A percentile compares a stretch with the other conserved stretches of the same genome.
Conservation (phyloP, 1,140 invertebrate species). For the Mya arenaria region DNA sequence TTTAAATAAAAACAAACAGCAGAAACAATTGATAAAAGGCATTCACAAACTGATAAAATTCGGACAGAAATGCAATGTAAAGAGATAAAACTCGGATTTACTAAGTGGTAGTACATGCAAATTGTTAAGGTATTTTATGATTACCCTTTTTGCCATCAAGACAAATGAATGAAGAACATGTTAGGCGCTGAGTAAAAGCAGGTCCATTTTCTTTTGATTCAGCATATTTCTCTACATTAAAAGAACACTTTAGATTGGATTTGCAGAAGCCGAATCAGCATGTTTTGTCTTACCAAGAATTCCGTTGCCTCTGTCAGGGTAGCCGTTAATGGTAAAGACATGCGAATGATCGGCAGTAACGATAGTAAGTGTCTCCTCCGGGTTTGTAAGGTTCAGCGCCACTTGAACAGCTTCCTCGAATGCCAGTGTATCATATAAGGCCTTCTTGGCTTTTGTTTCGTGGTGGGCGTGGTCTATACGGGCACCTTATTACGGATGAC, state of each 20-base stretch:
- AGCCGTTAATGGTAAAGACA: conserved; percentile 75
- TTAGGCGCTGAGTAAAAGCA: no score
- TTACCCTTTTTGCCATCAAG: no score
- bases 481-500: conserved; percentile 76
- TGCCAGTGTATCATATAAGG: conserved; percentile 89
- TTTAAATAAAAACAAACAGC: neutral
- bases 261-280: no score
- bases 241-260: no score
- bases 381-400: conserved; percentile 84
- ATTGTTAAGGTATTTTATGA: no score
- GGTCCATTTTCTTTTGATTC: no score
- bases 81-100: no score
- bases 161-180: no score
- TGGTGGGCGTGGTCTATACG: conserved; percentile 94
- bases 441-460: conserved; percentile 88
- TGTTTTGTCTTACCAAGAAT: conserved; percentile 80
- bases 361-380: conserved; percentile 90
- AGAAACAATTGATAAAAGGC: conserved; percentile 1
- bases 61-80: no score
- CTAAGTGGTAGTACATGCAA: no score
- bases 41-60: no score
- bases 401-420: conserved; percentile 88
- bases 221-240: no score
- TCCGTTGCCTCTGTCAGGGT: conserved; percentile 73
- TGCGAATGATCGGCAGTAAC: conserved; percentile 94